Evolutionary conservation across 1,140 invertebrate genomes (phyloP).

Genomic region (Wasmannia auropunctata): DNA sequence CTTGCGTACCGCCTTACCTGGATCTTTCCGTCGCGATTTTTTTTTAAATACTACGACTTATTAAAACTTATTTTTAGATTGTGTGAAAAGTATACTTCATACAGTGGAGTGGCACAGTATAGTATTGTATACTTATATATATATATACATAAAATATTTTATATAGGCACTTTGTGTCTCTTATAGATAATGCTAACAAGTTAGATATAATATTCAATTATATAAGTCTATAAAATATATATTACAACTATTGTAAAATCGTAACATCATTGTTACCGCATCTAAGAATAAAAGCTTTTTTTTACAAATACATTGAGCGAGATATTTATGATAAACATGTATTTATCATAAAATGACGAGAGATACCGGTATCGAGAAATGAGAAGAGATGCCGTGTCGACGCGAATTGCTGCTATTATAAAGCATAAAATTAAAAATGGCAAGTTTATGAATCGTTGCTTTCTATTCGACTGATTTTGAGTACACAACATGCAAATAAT

Average conservation of each 20-base stretch:
- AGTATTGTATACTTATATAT: neutral
- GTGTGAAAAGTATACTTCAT: neutral
- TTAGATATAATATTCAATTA: slow-evolving; percentile 23
- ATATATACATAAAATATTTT: neutral
- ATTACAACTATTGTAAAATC: slow-evolving; percentile 8
- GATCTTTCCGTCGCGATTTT: slow-evolving; percentile 6
- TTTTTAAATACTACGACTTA: slow-evolving; percentile 6
- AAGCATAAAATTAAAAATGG: neutral
- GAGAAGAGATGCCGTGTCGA: neutral
- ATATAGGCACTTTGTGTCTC: neutral
- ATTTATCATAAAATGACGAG: neutral
- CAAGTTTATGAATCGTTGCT: slow-evolving; percentile 3
- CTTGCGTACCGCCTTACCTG: slow-evolving; percentile 39
- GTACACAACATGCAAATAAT: slow-evolving; percentile 29
- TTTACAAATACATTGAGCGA: neutral
- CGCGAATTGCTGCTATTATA: neutral
- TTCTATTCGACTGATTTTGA: slow-evolving; percentile 19
- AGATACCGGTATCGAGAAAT: too few species aligned
- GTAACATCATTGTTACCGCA: neutral
- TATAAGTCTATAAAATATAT: neutral
- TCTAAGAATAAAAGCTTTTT: neutral
- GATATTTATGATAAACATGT: neutral
- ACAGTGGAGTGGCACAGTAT: neutral
- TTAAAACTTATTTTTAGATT: neutral
- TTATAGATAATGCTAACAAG: slow-evolving; percentile 11